These are phyloP conservation scores for Linurgus olivaceus DNA, from an alignment of 2,797 vertebrate genomes.

Conservation along the genomic window DNA sequence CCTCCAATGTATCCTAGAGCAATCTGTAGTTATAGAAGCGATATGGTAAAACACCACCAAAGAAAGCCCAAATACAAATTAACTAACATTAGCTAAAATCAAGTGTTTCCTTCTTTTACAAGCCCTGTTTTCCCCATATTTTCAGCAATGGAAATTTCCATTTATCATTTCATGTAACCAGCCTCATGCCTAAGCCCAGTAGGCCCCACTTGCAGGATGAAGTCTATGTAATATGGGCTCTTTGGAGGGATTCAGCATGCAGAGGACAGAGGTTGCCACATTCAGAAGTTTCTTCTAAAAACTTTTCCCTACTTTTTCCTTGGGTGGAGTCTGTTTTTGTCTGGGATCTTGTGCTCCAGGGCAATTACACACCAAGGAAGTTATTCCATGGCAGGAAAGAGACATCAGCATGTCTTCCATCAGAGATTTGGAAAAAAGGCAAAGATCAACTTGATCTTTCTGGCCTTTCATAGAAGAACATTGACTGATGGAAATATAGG, in stretches of 20 bases:
- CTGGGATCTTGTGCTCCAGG: background rate
- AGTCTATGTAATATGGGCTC: background rate
- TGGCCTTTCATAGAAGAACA: constrained; percentile 32
- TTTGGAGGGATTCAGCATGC: background rate
- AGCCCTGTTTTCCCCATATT: background rate
- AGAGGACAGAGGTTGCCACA: background rate
- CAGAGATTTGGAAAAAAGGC: background rate
- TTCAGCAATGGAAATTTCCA: background rate
- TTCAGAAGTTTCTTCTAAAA: background rate
- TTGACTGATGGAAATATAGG: background rate
- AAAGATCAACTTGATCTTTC: constrained; percentile 2
- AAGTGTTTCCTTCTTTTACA: background rate
- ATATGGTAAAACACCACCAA: background rate
- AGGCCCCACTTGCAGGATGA: background rate
- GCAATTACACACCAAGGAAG: background rate
- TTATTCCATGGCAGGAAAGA: background rate
- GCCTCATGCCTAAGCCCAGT: background rate
- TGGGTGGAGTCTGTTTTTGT: background rate
- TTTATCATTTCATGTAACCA: background rate
- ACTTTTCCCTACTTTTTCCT: background rate
- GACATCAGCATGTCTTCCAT: background rate
- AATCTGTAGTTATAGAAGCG: background rate
- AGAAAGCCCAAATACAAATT: background rate
- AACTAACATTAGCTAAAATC: background rate
- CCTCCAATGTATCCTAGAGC: background rate